Conservation (phyloP, 2,113 vertebrate genomes). For the Tyrannus savana region DNA sequence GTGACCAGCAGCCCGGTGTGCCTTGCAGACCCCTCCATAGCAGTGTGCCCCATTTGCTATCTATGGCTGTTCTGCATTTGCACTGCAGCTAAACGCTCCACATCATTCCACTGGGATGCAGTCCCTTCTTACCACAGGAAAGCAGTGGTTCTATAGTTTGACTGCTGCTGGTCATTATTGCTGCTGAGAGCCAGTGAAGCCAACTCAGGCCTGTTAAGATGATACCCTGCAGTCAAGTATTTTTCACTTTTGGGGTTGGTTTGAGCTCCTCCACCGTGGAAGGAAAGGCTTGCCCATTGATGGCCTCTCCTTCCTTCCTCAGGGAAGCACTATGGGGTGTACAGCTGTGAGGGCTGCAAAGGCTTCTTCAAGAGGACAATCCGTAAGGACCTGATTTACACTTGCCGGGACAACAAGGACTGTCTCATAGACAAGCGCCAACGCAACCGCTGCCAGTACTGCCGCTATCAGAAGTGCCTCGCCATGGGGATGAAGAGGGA, state of each 20-base stretch:
- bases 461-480: conserved; percentile 98
- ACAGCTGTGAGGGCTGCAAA: conserved; percentile 98
- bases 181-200: neutral
- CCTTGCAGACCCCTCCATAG: neutral
- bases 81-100: neutral
- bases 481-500: conserved; percentile 98
- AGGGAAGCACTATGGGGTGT: conserved; percentile 98
- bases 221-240: neutral
- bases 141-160: neutral
- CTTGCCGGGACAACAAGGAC: conserved; percentile 94
- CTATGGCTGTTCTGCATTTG: neutral
- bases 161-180: neutral
- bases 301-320: neutral
- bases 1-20: neutral
- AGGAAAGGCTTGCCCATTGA: neutral
- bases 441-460: conserved; percentile 97
- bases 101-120: neutral
- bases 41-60: neutral
- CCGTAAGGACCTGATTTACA: conserved; percentile 93
- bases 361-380: conserved; percentile 98
- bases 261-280: accelerated
- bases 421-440: conserved; percentile 96
- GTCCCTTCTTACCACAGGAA: neutral
- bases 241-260: neutral
- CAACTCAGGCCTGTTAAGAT: neutral